phyloP scores from a whole-genome alignment of 2,797 vertebrate species.

The Gobio occitaniae region DNA sequence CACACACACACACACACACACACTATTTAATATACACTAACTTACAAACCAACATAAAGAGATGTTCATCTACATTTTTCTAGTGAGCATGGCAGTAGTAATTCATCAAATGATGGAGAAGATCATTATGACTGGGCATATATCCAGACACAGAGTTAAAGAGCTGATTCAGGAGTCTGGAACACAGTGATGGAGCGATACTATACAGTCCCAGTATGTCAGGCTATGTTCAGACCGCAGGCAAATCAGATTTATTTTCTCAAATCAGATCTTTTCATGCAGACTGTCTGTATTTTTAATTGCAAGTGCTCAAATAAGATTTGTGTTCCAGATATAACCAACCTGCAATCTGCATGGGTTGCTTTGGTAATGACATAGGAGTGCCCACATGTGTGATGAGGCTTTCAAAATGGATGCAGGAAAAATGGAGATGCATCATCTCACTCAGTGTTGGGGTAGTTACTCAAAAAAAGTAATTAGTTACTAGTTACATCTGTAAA shows the following conservation, averaged over 20 bases:
- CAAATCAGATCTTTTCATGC: too few species aligned
- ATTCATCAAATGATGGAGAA: conserved; percentile 1
- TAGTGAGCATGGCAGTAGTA: not conserved
- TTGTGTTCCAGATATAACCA: not conserved
- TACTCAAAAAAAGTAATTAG: too few species aligned
- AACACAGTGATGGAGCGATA: not conserved
- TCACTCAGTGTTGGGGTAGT: too few species aligned
- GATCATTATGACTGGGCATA: not conserved
- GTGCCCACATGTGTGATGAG: not conserved
- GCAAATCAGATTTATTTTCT: not conserved
- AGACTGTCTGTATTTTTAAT: not conserved
- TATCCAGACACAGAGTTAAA: not conserved
- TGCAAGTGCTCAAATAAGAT: not conserved
- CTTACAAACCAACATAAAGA: not conserved
- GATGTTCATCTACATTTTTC: not conserved
- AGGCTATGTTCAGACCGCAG: not conserved
- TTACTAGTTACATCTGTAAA: too few species aligned
- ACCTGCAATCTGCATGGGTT: not conserved
- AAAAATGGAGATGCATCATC: not conserved
- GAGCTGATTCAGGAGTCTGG: conserved; percentile 15
- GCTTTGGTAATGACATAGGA: not conserved
- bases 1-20: conserved; percentile 10
- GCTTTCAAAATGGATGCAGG: not conserved
- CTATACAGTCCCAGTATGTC: not conserved
- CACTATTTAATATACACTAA: not conserved